A percentile compares a stretch with the other conserved stretches of the same genome.
These are phyloP conservation scores for Fistularia commersonii DNA, from an alignment of 2,797 vertebrate genomes.

Conservation along the genomic window DNA sequence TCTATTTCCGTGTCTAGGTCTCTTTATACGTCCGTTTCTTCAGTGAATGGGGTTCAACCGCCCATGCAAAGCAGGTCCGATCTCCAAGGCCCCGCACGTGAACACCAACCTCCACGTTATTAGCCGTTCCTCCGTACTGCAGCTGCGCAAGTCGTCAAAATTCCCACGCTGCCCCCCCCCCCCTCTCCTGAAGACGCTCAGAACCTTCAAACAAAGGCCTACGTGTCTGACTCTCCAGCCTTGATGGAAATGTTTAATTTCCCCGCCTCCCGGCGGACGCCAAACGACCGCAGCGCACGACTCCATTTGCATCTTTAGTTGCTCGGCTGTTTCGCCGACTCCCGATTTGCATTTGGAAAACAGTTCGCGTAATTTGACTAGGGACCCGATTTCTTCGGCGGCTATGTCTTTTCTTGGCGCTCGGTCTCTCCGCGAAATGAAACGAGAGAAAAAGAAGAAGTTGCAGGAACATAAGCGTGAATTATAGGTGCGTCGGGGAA, in stretches of 20 bases:
- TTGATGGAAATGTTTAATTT: slow-evolving; percentile 72
- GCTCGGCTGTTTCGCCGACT: slow-evolving; percentile 72
- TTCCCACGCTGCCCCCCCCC: slow-evolving; percentile 31
- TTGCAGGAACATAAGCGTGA: slow-evolving; percentile 38
- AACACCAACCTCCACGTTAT: slow-evolving; percentile 37
- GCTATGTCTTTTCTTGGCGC: slow-evolving; percentile 28
- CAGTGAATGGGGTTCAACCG: no score
- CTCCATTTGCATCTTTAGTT: slow-evolving; percentile 71
- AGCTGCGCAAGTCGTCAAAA: slow-evolving; percentile 23
- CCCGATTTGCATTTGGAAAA: slow-evolving; percentile 74
- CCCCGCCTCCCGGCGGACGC: slow-evolving; percentile 63
- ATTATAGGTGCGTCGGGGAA: no score
- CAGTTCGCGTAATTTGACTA: slow-evolving; percentile 78
- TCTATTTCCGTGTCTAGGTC: no score
- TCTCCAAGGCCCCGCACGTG: slow-evolving; percentile 18
- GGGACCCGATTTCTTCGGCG: slow-evolving; percentile 76
- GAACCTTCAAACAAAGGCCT: slow-evolving; percentile 52
- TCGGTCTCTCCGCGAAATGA: no score
- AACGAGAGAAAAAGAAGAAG: no score
- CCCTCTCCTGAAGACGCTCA: slow-evolving; percentile 36
- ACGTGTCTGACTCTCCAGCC: slow-evolving; percentile 46
- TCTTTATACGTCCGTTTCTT: no score
- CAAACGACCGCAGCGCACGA: slow-evolving; percentile 53
- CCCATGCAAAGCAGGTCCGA: no score
- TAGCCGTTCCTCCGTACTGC: slow-evolving; percentile 12